Conservation (phyloP, 1,140 invertebrate genomes). For the Zeugodacus cucurbitae region DNA sequence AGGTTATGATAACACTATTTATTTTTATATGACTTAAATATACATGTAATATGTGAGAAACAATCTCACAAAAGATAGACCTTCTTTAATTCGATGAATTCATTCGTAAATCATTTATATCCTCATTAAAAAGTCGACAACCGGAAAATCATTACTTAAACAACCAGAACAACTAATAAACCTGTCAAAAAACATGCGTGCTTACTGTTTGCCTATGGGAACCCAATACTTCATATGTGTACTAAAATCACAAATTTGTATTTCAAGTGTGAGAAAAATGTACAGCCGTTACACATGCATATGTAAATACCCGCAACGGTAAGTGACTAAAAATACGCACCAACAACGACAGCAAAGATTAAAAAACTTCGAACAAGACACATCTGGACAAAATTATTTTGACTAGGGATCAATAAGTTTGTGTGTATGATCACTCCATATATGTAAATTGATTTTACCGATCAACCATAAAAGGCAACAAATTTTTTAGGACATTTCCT, state of each 20-base stretch:
- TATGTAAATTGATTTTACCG: background rate
- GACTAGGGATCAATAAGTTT: background rate
- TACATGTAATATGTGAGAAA: background rate
- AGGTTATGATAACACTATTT: background rate
- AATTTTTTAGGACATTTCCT: background rate
- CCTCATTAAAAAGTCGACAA: constrained; percentile 9
- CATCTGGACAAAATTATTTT: constrained; percentile 12
- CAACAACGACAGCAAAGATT: background rate
- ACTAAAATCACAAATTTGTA: constrained; percentile 36
- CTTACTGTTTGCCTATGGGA: background rate
- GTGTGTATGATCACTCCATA: background rate
- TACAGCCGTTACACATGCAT: background rate
- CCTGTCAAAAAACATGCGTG: constrained; percentile 2
- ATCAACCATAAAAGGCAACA: background rate
- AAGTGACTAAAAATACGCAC: background rate
- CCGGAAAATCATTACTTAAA: constrained; percentile 16
- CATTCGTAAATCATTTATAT: constrained; percentile 20
- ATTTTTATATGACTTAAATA: background rate
- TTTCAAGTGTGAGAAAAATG: constrained; percentile 34
- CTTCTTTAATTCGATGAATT: background rate
- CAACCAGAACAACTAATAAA: constrained; percentile 34
- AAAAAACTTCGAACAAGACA: background rate
- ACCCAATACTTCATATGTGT: background rate
- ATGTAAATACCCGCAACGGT: constrained; percentile 6
- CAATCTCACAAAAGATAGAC: background rate